Conservation (phyloP, 2,797 vertebrate species). For the Oryzias sinensis region DNA sequence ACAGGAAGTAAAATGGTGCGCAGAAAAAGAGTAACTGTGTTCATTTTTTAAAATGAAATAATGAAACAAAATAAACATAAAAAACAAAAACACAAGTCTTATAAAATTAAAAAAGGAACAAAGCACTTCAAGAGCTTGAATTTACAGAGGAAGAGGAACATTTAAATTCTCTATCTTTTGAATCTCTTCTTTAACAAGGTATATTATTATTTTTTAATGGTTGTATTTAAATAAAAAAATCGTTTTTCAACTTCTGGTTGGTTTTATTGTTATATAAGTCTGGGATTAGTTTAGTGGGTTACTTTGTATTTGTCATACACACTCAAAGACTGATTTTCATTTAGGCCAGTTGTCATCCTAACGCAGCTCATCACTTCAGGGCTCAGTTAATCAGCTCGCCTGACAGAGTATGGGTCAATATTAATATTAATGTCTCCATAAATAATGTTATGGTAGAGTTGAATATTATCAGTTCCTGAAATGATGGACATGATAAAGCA, state of each 20-base stretch:
- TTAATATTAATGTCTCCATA: constrained; percentile 73
- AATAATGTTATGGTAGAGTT: constrained; percentile 73
- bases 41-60: too few relatives aligned
- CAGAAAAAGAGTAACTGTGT: too few relatives aligned
- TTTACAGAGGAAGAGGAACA: too few relatives aligned
- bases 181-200: too few relatives aligned
- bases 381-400: constrained; percentile 62
- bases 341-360: constrained; percentile 64
- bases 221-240: too few relatives aligned
- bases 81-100: too few relatives aligned
- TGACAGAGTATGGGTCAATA: constrained; percentile 69
- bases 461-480: constrained; percentile 67
- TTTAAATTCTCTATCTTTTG: too few relatives aligned
- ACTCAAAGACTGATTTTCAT: constrained; percentile 62
- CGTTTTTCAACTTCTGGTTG: background rate
- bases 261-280: constrained; percentile 12
- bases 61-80: too few relatives aligned
- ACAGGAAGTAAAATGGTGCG: too few relatives aligned
- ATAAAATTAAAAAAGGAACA: too few relatives aligned
- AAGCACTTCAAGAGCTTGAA: too few relatives aligned
- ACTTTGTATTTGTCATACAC: constrained; percentile 30
- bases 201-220: too few relatives aligned
- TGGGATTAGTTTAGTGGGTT: constrained; percentile 8
- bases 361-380: constrained; percentile 44
- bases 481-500: constrained; percentile 60